phyloP scores from a whole-genome alignment of 2,113 vertebrate genomes.

The Solea senegalensis region DNA sequence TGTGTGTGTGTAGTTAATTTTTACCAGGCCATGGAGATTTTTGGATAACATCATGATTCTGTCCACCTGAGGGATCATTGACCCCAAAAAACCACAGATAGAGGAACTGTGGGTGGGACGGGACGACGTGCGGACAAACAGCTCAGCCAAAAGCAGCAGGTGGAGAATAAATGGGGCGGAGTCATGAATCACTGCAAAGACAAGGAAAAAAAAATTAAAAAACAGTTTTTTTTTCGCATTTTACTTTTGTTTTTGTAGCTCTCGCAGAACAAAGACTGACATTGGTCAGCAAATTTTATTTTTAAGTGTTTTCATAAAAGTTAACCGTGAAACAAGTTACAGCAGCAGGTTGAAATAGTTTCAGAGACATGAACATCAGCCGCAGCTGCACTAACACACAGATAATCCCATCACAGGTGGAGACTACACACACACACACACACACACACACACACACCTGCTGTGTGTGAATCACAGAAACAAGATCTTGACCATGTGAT shows the following conservation, averaged over 20 bases:
- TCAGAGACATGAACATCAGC: too few relatives aligned
- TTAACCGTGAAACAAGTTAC: too few relatives aligned
- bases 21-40: constrained; percentile 47
- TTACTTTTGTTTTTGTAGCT: neutral
- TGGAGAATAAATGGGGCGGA: constrained; percentile 45
- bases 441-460: too few relatives aligned
- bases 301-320: too few relatives aligned
- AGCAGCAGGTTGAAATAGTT: too few relatives aligned
- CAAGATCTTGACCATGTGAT: too few relatives aligned
- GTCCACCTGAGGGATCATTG: constrained; percentile 45
- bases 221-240: neutral
- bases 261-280: too few relatives aligned
- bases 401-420: too few relatives aligned
- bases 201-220: neutral
- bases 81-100: constrained; percentile 6
- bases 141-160: constrained; percentile 68
- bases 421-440: too few relatives aligned
- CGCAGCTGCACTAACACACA: too few relatives aligned
- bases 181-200: constrained; percentile 54
- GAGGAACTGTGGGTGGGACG: constrained; percentile 1
- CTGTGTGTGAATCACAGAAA: too few relatives aligned
- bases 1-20: neutral
- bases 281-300: too few relatives aligned
- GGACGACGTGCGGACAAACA: constrained; percentile 37
- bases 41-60: constrained; percentile 10